Conservation (phyloP, 2,113 vertebrate genomes). For the Campylomormyrus numenius region DNA sequence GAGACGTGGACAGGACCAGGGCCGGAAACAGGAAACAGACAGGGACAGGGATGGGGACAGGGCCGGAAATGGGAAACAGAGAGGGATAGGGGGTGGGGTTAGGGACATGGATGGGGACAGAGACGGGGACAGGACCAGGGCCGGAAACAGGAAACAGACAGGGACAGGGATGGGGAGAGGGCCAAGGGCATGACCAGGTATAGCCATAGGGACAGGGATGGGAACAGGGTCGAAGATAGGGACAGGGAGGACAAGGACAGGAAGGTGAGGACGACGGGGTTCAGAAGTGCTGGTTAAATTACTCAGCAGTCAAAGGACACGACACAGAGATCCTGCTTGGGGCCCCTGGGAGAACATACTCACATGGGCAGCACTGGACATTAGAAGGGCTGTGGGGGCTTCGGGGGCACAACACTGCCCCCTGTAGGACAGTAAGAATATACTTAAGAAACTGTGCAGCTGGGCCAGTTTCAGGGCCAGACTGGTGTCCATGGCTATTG, state of each 20-base stretch:
- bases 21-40: background rate
- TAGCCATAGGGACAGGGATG: background rate
- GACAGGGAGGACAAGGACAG: background rate
- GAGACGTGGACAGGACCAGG: background rate
- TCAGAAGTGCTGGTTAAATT: background rate
- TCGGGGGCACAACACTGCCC: constrained; percentile 53
- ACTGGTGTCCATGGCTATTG: constrained; percentile 51
- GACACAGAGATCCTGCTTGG: background rate
- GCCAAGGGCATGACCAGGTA: too few species aligned
- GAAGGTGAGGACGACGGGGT: background rate
- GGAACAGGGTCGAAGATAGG: too few species aligned
- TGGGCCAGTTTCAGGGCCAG: constrained; percentile 60
- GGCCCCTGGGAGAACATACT: background rate
- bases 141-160: background rate
- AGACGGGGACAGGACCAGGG: background rate
- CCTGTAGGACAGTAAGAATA: constrained; percentile 58
- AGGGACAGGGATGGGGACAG: too few species aligned
- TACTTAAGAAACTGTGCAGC: constrained; percentile 67
- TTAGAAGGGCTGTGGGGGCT: constrained; percentile 52
- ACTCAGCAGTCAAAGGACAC: background rate
- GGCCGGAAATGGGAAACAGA: background rate
- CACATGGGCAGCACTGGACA: constrained; percentile 13
- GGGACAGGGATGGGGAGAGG: too few species aligned
- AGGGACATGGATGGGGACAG: too few species aligned
- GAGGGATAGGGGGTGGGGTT: background rate